phyloP scores from a whole-genome alignment of 1,140 invertebrate genomes.

The Drosophila sturtevanti region DNA sequence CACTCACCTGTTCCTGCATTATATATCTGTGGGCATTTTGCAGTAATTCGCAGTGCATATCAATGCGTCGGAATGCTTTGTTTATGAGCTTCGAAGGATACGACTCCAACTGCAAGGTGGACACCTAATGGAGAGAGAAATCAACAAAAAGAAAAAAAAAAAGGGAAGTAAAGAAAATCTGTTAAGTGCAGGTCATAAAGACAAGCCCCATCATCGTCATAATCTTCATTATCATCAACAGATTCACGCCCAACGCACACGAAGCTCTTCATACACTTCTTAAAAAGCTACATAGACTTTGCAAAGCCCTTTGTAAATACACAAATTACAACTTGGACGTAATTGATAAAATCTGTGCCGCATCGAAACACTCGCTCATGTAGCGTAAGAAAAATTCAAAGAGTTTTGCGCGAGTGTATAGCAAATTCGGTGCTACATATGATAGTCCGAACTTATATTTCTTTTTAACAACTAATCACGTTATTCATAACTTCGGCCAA shows the following conservation, averaged over 20 bases:
- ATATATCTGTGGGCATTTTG: slow-evolving; percentile 69
- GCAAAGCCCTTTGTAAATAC: not conserved
- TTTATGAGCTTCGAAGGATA: slow-evolving; percentile 79
- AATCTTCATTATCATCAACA: not conserved
- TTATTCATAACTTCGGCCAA: slow-evolving; percentile 74
- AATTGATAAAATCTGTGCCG: too few relatives aligned
- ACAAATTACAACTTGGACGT: not conserved
- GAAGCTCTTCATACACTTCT: not conserved
- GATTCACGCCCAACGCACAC: not conserved
- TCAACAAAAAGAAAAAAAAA: not conserved
- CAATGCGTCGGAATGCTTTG: slow-evolving; percentile 58
- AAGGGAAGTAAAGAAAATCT: slow-evolving; percentile 7
- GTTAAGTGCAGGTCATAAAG: slow-evolving; percentile 8
- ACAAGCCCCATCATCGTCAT: not conserved
- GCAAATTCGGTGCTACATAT: not conserved
- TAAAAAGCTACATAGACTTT: not conserved
- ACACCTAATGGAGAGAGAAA: slow-evolving; percentile 48
- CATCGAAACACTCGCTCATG: too few relatives aligned
- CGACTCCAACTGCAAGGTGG: slow-evolving; percentile 62
- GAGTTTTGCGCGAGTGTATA: slow-evolving; percentile 10
- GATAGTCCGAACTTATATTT: slow-evolving; percentile 11
- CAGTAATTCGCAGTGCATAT: slow-evolving; percentile 43
- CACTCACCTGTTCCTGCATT: slow-evolving; percentile 73
- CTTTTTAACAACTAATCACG: slow-evolving; percentile 76
- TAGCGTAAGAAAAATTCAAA: too few relatives aligned